phyloP scores from a whole-genome alignment of 2,113 vertebrate genomes.

The Microtus richardsoni region DNA sequence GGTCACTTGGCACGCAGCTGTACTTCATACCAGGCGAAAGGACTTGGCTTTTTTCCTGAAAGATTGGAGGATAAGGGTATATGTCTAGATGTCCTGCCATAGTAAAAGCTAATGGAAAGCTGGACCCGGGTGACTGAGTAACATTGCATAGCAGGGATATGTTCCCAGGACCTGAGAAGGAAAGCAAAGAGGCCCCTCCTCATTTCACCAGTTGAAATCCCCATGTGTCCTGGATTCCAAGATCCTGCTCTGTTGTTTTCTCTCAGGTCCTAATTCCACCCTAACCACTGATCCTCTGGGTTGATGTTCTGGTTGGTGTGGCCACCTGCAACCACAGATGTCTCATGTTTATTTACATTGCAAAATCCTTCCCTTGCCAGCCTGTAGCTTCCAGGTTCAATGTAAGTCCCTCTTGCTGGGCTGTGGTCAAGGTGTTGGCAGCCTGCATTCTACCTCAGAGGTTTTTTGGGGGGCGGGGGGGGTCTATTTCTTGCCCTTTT shows the following conservation, averaged over 20 bases:
- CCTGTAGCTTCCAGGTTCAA: neutral
- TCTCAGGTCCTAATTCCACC: neutral
- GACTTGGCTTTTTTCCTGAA: slow-evolving; percentile 22
- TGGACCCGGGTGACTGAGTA: neutral
- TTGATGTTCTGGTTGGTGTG: neutral
- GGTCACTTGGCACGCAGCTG: neutral
- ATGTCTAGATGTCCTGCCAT: neutral
- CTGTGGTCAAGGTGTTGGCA: neutral
- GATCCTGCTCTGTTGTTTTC: neutral
- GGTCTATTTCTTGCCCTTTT: neutral
- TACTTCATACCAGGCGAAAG: slow-evolving; percentile 20
- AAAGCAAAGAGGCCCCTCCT: neutral
- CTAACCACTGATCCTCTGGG: neutral
- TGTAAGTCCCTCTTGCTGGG: neutral
- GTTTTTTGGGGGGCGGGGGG: neutral
- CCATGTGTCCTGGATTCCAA: neutral
- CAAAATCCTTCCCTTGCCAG: neutral
- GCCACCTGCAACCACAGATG: neutral
- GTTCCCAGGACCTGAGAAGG: neutral
- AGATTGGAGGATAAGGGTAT: neutral
- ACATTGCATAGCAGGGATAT: neutral
- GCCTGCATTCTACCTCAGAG: neutral
- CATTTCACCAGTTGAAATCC: neutral
- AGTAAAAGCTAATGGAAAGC: neutral
- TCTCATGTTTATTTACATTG: neutral